Conservation (phyloP, 1,140 invertebrate species). For the Uloborus diversus region DNA sequence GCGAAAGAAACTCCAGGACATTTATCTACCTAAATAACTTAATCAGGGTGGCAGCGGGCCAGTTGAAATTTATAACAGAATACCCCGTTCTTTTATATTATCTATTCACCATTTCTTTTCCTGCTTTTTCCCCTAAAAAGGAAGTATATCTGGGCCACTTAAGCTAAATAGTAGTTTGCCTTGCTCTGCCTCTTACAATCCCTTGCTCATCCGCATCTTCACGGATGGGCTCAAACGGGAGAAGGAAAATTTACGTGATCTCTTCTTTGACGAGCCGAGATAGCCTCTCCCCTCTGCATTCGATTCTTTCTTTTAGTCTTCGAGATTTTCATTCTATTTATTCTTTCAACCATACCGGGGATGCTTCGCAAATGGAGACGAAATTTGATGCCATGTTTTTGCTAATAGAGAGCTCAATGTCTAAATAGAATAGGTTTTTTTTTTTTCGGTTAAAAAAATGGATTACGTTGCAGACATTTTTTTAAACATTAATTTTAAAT, state of each 20-base stretch:
- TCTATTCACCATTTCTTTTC: slow-evolving; percentile 17
- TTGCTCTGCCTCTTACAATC: slow-evolving; percentile 41
- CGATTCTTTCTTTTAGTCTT: background rate
- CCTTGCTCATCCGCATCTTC: slow-evolving; percentile 37
- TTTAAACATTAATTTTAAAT: no score
- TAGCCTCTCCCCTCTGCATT: slow-evolving; percentile 9
- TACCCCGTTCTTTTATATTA: slow-evolving; percentile 39
- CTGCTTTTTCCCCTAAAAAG: background rate
- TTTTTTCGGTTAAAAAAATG: no score
- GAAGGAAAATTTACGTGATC: slow-evolving; percentile 54
- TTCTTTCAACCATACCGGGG: background rate
- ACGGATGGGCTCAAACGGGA: slow-evolving; percentile 34
- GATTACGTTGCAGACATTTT: no score
- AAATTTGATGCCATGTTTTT: no score
- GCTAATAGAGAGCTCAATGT: no score
- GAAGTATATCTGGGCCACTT: slow-evolving; percentile 52
- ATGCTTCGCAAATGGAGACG: slow-evolving; percentile 8
- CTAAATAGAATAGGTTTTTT: no score
- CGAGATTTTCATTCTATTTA: background rate
- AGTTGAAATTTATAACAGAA: slow-evolving; percentile 53
- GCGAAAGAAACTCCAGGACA: slow-evolving; percentile 18
- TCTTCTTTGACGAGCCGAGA: slow-evolving; percentile 45
- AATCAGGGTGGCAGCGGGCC: slow-evolving; percentile 38
- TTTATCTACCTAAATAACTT: slow-evolving; percentile 56
- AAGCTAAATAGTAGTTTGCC: slow-evolving; percentile 50